These are phyloP conservation scores for Sinella curviseta DNA, from an alignment of 1,140 invertebrate genomes.

Conservation along the genomic window DNA sequence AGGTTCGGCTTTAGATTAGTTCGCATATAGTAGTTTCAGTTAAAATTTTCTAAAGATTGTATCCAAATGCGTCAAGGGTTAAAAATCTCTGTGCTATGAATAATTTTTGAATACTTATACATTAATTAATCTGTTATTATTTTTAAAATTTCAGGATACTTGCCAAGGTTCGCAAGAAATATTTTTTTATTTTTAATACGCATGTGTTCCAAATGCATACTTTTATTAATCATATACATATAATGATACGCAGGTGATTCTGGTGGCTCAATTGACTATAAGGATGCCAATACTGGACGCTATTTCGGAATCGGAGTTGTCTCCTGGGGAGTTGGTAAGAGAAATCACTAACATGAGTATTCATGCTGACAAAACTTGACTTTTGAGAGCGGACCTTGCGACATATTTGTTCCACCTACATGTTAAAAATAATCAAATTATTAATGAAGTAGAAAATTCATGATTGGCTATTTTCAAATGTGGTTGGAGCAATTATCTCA, in stretches of 20 bases:
- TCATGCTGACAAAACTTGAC: too few relatives aligned
- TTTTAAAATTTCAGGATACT: slow-evolving; percentile 38
- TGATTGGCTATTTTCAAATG: too few relatives aligned
- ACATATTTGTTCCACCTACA: not conserved
- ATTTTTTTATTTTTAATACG: not conserved
- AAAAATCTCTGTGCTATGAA: too few relatives aligned
- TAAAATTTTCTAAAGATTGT: too few relatives aligned
- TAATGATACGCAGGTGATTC: slow-evolving; percentile 64
- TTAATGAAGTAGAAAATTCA: too few relatives aligned
- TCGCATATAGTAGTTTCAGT: too few relatives aligned
- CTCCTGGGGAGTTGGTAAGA: slow-evolving; percentile 56
- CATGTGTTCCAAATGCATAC: not conserved
- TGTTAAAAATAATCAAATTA: not conserved
- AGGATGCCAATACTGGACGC: slow-evolving; percentile 55
- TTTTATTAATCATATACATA: not conserved
- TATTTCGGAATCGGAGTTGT: slow-evolving; percentile 61
- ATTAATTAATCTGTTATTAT: too few relatives aligned
- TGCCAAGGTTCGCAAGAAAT: slow-evolving; percentile 29
- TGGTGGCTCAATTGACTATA: slow-evolving; percentile 67
- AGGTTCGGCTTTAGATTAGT: too few relatives aligned
- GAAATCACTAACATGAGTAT: not conserved
- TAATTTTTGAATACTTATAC: too few relatives aligned
- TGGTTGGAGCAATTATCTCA: too few relatives aligned
- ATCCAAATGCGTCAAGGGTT: too few relatives aligned
- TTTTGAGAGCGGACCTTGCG: too few relatives aligned